Evolutionary conservation across 1,140 invertebrate species (phyloP), one percentile per base, ranked within the genome.

Genomic region (Drosophila micromelanica): DNA sequence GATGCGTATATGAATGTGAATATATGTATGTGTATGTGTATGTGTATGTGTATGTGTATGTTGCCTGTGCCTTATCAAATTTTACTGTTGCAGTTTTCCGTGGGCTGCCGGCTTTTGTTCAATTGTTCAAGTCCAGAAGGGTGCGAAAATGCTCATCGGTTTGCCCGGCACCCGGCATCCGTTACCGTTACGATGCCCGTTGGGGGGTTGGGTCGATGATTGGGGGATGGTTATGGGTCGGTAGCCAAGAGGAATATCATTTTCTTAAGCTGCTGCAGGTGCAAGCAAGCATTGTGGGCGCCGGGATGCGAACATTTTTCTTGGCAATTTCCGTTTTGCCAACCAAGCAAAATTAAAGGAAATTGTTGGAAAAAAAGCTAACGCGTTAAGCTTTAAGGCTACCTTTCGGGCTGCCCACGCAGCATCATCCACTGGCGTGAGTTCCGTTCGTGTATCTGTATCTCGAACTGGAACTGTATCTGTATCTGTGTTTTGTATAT

Each of bases 31-130:
- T 35, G 7, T 7, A 2, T 9, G 32, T 35, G 32, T 35, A 4
- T 8, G 7, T 35, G 43, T 17, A 0, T 35, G 2, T 8, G 20
- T 35, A 13, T 17, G 7, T 35, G 32, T 35, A 7, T 35, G 20
- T 12, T 45, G 55, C 20, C 37, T 62, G 67, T 72, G 62, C 70
- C 63, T 68, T 68, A 73, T 73, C 63, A 49, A 68, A 68, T 52
- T 67, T 68, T 46, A 68, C 70, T 54, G 55, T 52, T 73, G 70
- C 70, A 73, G 55, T 73, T 68, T 68, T 68, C 54, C 56, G 49
- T 42, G 17, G 17, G 13, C 7, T 40, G 51, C 32, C 43, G 35
- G 35, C 42, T 35, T 32, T 54, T 48, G 35, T 54, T 56, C n/a
- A 20, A 17, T 42, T 59, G 13, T 46, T n/a, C n/a, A 11, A 32